These are phyloP conservation scores for Diploscapter pachys DNA, from an alignment of 1,140 invertebrate species.

Conservation along the genomic window DNA sequence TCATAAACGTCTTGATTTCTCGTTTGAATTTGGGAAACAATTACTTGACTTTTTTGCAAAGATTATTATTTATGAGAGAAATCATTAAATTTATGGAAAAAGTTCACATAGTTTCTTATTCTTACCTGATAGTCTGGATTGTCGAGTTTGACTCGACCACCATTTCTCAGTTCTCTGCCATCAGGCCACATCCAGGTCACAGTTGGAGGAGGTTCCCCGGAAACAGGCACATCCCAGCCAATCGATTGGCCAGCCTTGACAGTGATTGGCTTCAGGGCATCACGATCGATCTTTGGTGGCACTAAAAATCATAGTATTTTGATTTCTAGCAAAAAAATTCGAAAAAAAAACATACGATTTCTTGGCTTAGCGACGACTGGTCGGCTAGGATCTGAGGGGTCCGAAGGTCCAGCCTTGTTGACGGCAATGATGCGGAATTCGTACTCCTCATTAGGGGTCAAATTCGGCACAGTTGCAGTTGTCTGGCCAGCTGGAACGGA, in stretches of 20 bases:
- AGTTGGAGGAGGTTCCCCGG: constrained; percentile 80
- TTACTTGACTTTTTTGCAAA: too few relatives aligned
- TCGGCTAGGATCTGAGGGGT: constrained; percentile 72
- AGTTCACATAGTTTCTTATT: too few relatives aligned
- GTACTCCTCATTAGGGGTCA: constrained; percentile 84
- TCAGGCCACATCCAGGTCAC: constrained; percentile 80
- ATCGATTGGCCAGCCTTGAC: constrained; percentile 84
- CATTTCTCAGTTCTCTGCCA: constrained; percentile 76
- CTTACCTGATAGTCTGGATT: constrained; percentile 76
- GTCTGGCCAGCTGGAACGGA: constrained; percentile 74
- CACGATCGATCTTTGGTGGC: constrained; percentile 84
- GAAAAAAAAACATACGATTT: constrained; percentile 67
- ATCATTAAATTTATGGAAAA: too few relatives aligned
- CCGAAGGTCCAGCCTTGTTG: constrained; percentile 85
- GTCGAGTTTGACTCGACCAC: constrained; percentile 66
- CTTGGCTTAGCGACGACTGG: constrained; percentile 78
- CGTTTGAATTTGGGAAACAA: too few relatives aligned
- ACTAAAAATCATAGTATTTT: constrained; percentile 38
- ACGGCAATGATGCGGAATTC: constrained; percentile 82
- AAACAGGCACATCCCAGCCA: constrained; percentile 85
- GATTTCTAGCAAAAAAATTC: neutral
- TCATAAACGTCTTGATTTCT: too few relatives aligned
- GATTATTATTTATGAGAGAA: too few relatives aligned
- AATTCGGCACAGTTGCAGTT: constrained; percentile 78
- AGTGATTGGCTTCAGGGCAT: constrained; percentile 77